Evolutionary conservation across 1,140 invertebrate species (phyloP).

Genomic region (Zeugodacus cucurbitae): DNA sequence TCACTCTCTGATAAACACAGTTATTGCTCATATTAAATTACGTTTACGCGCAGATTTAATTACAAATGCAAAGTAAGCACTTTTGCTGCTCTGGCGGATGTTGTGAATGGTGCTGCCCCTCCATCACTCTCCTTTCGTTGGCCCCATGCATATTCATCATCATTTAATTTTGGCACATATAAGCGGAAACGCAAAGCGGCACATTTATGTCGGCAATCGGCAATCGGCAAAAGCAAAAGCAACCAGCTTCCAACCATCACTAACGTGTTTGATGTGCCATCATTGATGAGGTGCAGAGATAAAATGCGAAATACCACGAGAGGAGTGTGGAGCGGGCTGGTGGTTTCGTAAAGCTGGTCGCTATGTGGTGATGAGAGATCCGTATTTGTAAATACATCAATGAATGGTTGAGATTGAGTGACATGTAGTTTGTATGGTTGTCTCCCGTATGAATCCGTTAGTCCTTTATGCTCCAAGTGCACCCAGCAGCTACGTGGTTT

Average conservation of each 20-base stretch:
- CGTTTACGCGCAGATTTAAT: constrained; percentile 33
- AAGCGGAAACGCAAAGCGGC: constrained; percentile 10
- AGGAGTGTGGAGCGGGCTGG: not conserved
- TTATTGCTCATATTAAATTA: constrained; percentile 35
- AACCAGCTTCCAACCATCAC: not conserved
- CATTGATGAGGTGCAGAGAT: not conserved
- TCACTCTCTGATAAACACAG: not conserved
- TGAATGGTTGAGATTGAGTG: too few relatives aligned
- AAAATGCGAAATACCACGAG: not conserved
- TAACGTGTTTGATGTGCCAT: not conserved
- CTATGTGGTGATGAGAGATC: not conserved
- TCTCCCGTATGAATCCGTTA: not conserved
- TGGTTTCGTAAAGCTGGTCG: not conserved
- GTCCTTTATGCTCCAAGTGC: not conserved
- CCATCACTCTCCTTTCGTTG: not conserved
- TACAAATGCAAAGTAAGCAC: constrained; percentile 16
- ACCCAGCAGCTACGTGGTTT: too few relatives aligned
- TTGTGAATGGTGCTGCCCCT: not conserved
- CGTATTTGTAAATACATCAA: not conserved
- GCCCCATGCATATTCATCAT: not conserved
- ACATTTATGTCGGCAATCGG: constrained; percentile 1
- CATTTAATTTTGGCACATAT: constrained; percentile 20
- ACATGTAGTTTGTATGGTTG: not conserved
- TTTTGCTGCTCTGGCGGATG: not conserved
- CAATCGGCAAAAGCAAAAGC: not conserved